These are phyloP conservation scores for Nannoperca australis DNA, from an alignment of 2,797 vertebrate species.

Conservation along the genomic window DNA sequence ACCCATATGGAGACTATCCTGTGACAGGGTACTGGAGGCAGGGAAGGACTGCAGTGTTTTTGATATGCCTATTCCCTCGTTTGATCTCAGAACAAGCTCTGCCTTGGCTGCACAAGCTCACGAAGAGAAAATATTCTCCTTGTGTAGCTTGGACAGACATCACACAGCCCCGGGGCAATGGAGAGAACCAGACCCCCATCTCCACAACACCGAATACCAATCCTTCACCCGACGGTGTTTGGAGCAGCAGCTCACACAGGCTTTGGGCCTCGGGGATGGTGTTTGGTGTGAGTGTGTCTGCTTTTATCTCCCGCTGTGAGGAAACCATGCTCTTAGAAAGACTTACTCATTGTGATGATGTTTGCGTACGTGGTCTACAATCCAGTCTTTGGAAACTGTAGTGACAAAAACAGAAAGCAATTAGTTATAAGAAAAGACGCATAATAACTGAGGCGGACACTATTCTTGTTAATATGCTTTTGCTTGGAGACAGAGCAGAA, in stretches of 20 bases:
- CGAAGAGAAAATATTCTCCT: constrained; percentile 81
- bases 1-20: constrained; percentile 51
- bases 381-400: constrained; percentile 72
- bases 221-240: constrained; percentile 64
- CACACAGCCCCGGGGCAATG: constrained; percentile 73
- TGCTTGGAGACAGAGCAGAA: constrained; percentile 10
- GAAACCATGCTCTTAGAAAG: constrained; percentile 16
- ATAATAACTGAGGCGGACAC: not conserved
- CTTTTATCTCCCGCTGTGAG: constrained; percentile 43
- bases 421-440: constrained; percentile 2
- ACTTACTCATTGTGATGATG: constrained; percentile 85
- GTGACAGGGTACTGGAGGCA: constrained; percentile 41
- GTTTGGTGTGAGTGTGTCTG: constrained; percentile 44
- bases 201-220: constrained; percentile 62
- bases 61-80: constrained; percentile 79
- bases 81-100: constrained; percentile 80
- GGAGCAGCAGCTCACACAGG: constrained; percentile 46
- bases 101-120: constrained; percentile 70
- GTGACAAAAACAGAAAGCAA: constrained; percentile 34
- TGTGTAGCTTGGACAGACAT: constrained; percentile 88
- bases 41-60: constrained; percentile 58
- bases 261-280: constrained; percentile 36
- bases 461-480: not conserved
- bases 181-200: constrained; percentile 67
- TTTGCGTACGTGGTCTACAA: constrained; percentile 58